Evolutionary conservation across 2,888 invertebrate genomes (phyloP).

Genomic region (Agrochola lychnidis): DNA sequence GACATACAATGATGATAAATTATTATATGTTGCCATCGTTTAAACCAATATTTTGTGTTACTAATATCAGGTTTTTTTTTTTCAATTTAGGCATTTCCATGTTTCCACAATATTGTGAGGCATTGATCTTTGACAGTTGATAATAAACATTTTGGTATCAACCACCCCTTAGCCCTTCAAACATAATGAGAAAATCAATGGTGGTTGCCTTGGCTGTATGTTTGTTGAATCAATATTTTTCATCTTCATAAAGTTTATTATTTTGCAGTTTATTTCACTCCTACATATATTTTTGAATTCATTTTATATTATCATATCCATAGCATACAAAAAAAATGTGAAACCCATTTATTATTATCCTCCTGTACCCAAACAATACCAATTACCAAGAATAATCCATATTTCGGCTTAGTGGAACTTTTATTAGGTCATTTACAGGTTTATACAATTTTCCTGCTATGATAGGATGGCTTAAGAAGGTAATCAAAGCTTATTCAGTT

Average conservation of each 20-base stretch:
- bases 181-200: slow-evolving; percentile 19
- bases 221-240: slow-evolving; percentile 38
- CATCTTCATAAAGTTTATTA: background rate
- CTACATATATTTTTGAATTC: background rate
- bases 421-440: background rate
- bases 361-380: background rate
- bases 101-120: background rate
- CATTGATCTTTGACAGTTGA: background rate
- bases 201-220: slow-evolving; percentile 12
- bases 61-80: background rate
- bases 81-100: too few species aligned
- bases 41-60: background rate
- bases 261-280: background rate
- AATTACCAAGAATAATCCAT: background rate
- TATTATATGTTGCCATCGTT: background rate
- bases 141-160: background rate
- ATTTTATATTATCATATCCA: too few species aligned
- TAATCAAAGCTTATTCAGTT: background rate
- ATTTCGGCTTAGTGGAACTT: background rate
- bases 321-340: too few species aligned
- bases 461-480: background rate
- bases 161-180: background rate
- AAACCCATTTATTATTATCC: too few species aligned
- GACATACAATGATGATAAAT: background rate
- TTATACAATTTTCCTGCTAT: background rate